phyloP scores from a whole-genome alignment of 2,113 vertebrate genomes.

The Chaetorhynchus papuensis region DNA sequence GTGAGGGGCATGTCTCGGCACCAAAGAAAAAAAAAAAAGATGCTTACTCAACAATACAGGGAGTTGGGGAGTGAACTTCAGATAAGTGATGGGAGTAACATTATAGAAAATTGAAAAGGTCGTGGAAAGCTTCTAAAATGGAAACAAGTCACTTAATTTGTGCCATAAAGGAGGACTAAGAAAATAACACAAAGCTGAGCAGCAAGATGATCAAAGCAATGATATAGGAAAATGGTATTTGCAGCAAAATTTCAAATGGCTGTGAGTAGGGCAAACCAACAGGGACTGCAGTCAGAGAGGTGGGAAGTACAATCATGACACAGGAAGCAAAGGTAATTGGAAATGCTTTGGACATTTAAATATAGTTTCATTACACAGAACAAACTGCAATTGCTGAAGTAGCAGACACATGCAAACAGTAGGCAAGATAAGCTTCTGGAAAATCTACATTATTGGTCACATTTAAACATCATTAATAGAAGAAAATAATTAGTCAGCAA shows the following conservation, averaged over 20 bases:
- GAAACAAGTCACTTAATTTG: not conserved
- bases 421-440: not conserved
- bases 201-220: not conserved
- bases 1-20: not conserved
- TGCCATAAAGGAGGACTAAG: not conserved
- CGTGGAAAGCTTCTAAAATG: not conserved
- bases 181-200: not conserved
- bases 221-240: not conserved
- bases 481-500: not conserved
- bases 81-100: not conserved
- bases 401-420: not conserved
- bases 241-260: not conserved
- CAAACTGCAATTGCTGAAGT: not conserved
- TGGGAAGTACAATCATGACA: not conserved
- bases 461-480: not conserved
- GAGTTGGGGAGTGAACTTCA: not conserved
- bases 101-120: not conserved
- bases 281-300: not conserved
- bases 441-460: not conserved
- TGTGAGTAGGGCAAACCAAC: not conserved
- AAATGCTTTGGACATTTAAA: not conserved
- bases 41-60: not conserved
- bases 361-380: not conserved
- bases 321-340: not conserved
- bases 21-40: not conserved